Conservation (phyloP, 2,797 vertebrate genomes). For the Pseudochromis fuscus region DNA sequence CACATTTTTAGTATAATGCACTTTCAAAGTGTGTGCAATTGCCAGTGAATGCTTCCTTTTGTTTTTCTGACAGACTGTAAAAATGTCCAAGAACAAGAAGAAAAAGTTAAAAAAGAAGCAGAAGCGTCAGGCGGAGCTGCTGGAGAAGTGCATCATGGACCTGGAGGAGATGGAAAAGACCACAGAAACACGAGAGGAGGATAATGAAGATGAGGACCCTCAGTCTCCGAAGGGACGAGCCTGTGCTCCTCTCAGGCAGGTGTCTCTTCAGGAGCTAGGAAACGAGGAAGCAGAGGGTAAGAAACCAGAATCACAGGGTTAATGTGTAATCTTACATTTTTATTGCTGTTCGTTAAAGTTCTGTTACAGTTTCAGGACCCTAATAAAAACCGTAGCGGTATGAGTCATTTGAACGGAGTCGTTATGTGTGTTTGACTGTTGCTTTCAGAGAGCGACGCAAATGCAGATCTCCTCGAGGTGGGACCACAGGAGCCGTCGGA, state of each 20-base stretch:
- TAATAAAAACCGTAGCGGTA: neutral
- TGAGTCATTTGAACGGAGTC: slow-evolving; percentile 4
- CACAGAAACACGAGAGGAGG: slow-evolving; percentile 86
- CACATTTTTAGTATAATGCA: neutral
- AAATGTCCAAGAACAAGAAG: slow-evolving; percentile 99
- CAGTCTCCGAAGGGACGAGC: slow-evolving; percentile 82
- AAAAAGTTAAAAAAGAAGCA: slow-evolving; percentile 99
- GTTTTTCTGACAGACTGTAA: slow-evolving; percentile 84
- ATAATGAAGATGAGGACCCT: slow-evolving; percentile 82
- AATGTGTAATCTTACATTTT: neutral
- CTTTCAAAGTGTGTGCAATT: neutral
- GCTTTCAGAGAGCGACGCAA: slow-evolving; percentile 61
- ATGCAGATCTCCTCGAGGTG: slow-evolving; percentile 63
- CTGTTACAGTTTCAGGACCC: neutral
- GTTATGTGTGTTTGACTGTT: slow-evolving; percentile 12
- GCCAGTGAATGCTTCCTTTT: neutral
- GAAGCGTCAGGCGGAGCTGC: slow-evolving; percentile 94
- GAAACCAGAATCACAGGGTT: slow-evolving; percentile 9
- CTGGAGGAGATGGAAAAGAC: slow-evolving; percentile 95
- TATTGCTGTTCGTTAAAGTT: neutral
- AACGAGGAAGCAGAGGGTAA: slow-evolving; percentile 78
- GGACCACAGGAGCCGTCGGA: slow-evolving; percentile 81
- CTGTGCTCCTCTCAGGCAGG: slow-evolving; percentile 85
- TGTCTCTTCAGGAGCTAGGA: slow-evolving; percentile 83
- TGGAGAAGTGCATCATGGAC: slow-evolving; percentile 97